Evolutionary conservation across 2,797 vertebrate genomes (phyloP), one percentile per base, ranked within the genome.

Genomic region (Harpagifer antarcticus): DNA sequence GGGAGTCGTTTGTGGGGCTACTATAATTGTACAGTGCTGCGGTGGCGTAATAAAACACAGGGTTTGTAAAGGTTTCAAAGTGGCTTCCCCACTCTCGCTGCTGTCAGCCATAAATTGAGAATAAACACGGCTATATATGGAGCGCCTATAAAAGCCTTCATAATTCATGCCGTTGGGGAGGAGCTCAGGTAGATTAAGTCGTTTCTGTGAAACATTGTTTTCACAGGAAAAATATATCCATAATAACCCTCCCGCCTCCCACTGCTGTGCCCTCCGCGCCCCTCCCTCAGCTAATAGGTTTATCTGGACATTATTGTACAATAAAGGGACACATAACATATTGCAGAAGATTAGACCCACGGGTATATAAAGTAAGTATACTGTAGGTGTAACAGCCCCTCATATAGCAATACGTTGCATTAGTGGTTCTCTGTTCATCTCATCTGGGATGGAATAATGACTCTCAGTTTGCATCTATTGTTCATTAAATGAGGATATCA

Each of bases 41-140:
- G 92, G 93, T 91, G 95, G 95, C 91, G 95, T 95, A 94, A 93
- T 95, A 94, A 95, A 95, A 92, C 88, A 95, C 94, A 78, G 90
- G 93, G 90, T 94, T 97, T 97, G 97, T 97, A 97, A 97, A 96
- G 88, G 95, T 96, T 96, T 95, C 96, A 95, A 96, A 96, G 94
- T 95, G 95, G 94, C 96, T 96, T 95, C 95, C 90, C 94, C 95
- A 93, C 95, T 95, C 93, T 87, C 88, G 94, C 95, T 94, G 95
- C 95, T 96, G 96, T 97, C 96, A 97, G 95, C 95, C 95, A 97
- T 97, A 98, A 98, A 97, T 96, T 96, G 96, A 96, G 95, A 94
- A 97, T 97, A 97, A 97, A 97, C 95, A 96, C 86, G 88, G 94
- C 95, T 94, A 93, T 95, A 96, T 96, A 94, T 93, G 91, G 91